Base-by-base conservation (phyloP, 2,797 vertebrate genomes). In the Sebastes cheni region DNA sequence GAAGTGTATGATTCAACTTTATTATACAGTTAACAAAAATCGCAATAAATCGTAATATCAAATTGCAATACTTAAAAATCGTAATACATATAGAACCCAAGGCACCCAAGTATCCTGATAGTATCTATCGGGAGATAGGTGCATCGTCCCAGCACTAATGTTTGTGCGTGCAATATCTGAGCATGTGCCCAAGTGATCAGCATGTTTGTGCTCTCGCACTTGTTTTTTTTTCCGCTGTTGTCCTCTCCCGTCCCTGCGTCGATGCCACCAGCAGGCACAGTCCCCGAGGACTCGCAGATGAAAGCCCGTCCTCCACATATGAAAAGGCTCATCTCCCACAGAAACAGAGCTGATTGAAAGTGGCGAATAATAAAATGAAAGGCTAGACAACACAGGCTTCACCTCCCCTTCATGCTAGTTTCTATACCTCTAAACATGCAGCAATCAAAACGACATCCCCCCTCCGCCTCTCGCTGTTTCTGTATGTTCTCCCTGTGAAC, bases 261-360 rank as follows among this genome's bases (percentile, higher is more conserved):
- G 85, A 84, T 86, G 82, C 88, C 89, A 86, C 85, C 86, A 92
- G 89, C 89, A 82, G 82, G 81, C 82, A 64, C 34, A 7, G 85
- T 93, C 94, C 91, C 92, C 0, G n/a, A 78, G 89, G 92, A 93
- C 72, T 77, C 34, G 3, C 70, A 85, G 84, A 95, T 94, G 90
- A 95, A 95, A 95, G 92, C 88, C 71, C 6, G 84, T 93, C 89
- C 87, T 92, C 89, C 67, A 78, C 82, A 87, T 91, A 94, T 91
- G 86, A 95, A 94, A 52, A 92, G 88, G 72, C 87, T 89, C 87
- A 75, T 92, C 84, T 91, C 91, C 88, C 86, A 81, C 73, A 90
- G 89, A 93, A 91, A 90, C 91, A 82, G 85, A 89, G 87, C 93
- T 91, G 87, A 90, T 89, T 89, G 89, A 93, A 92, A 93, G 84